These are phyloP conservation scores for Drosophila repletoides DNA, from an alignment of 1,140 invertebrate species.

Conservation along the genomic window DNA sequence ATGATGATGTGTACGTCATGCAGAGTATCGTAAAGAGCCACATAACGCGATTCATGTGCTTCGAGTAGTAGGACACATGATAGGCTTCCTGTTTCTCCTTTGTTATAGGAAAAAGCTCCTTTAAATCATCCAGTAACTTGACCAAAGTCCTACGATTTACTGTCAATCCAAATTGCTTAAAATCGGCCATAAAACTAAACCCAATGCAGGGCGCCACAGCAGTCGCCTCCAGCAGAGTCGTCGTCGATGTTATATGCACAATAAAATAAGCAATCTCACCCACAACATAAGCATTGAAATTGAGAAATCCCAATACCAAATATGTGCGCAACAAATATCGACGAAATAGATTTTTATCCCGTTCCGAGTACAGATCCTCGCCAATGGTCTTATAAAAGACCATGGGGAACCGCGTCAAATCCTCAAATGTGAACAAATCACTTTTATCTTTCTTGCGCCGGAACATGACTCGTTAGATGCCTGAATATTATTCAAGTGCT, in stretches of 20 bases:
- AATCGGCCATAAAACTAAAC: constrained; percentile 72
- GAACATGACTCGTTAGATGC: constrained; percentile 26
- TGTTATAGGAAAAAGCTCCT: constrained; percentile 51
- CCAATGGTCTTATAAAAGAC: constrained; percentile 70
- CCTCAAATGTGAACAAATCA: constrained; percentile 52
- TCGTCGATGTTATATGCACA: constrained; percentile 62
- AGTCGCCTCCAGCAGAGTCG: constrained; percentile 61
- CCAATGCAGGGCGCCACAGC: constrained; percentile 69
- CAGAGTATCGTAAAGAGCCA: constrained; percentile 61
- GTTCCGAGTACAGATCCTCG: constrained; percentile 62
- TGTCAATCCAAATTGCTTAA: constrained; percentile 64
- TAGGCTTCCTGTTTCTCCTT: constrained; percentile 35
- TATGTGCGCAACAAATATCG: constrained; percentile 51
- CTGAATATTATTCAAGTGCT: neutral
- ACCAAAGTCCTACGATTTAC: constrained; percentile 45
- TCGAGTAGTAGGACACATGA: constrained; percentile 52
- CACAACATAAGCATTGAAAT: constrained; percentile 67
- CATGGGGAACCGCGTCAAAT: constrained; percentile 59
- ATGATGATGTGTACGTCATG: constrained; percentile 69
- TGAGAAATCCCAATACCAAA: constrained; percentile 57
- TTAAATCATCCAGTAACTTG: constrained; percentile 52
- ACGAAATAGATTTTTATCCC: constrained; percentile 51
- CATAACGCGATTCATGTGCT: constrained; percentile 64
- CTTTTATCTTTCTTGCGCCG: constrained; percentile 28
- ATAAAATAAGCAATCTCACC: constrained; percentile 69